phyloP scores from a whole-genome alignment of 2,113 vertebrate genomes.

The Falco punctatus region DNA sequence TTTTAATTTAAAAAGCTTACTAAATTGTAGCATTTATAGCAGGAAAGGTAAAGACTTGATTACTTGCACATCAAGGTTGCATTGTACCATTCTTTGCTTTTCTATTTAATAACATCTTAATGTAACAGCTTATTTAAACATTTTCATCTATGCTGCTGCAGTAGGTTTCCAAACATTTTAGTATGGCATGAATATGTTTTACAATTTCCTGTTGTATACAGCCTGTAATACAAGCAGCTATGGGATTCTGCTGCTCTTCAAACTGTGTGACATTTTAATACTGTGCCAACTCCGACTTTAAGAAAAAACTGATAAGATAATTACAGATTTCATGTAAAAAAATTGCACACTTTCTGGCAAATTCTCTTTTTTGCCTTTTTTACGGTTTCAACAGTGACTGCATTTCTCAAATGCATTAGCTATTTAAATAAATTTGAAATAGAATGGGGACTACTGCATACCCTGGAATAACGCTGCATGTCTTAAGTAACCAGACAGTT shows the following conservation, averaged over 20 bases:
- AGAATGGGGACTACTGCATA: not conserved
- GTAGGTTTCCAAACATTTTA: not conserved
- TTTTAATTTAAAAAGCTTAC: not conserved
- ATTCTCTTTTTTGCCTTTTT: not conserved
- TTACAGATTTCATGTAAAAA: not conserved
- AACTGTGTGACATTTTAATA: slow-evolving; percentile 14
- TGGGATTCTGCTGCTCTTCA: slow-evolving; percentile 1
- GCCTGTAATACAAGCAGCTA: not conserved
- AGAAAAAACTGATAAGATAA: slow-evolving; percentile 14
- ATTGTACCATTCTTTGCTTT: not conserved
- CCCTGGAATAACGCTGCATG: not conserved
- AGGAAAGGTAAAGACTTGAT: not conserved
- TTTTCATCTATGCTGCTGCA: not conserved
- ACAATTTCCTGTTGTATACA: not conserved
- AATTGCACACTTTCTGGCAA: not conserved
- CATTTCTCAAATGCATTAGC: not conserved
- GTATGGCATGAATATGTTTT: not conserved
- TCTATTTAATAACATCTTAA: not conserved
- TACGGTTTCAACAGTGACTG: not conserved
- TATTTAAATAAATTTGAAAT: not conserved
- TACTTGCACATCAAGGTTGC: not conserved
- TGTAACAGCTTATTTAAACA: not conserved
- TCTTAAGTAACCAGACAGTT: not conserved
- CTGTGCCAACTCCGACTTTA: not conserved
- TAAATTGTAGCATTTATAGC: not conserved